These are phyloP conservation scores for Saguinus imperator DNA, from an alignment of 2,113 vertebrate genomes.

Conservation along the genomic window DNA sequence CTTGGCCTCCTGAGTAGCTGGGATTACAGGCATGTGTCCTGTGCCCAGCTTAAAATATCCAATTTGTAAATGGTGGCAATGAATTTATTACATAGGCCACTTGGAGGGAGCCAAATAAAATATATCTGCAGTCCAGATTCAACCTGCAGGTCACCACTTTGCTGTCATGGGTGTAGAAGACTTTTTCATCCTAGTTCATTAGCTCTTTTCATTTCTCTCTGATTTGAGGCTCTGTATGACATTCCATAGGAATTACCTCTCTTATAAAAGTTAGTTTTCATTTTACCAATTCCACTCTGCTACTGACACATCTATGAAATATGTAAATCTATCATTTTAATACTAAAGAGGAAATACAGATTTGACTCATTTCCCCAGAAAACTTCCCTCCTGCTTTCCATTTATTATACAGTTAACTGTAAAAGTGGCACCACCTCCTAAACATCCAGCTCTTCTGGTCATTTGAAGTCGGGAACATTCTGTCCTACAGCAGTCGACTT, in stretches of 20 bases:
- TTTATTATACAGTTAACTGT: neutral
- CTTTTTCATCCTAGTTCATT: neutral
- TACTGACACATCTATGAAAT: neutral
- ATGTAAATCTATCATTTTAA: neutral
- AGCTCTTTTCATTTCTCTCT: neutral
- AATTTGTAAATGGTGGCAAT: neutral
- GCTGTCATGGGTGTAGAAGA: neutral
- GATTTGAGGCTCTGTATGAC: neutral
- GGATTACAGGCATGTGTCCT: neutral
- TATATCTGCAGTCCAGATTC: neutral
- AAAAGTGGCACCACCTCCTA: neutral
- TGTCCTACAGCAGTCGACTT: neutral
- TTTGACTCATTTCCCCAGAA: neutral
- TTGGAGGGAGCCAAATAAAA: neutral
- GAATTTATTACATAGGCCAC: neutral
- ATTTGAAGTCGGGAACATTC: neutral
- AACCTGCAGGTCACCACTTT: neutral
- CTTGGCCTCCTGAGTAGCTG: neutral
- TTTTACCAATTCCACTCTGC: neutral
- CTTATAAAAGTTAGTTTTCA: neutral
- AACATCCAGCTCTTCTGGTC: neutral
- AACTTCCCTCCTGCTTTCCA: accelerated
- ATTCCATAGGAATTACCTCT: neutral
- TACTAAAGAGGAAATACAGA: neutral
- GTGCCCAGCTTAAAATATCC: neutral